These are phyloP conservation scores for Potamarius usumacintae DNA, from an alignment of 2,113 vertebrate genomes.

Conservation along the genomic window DNA sequence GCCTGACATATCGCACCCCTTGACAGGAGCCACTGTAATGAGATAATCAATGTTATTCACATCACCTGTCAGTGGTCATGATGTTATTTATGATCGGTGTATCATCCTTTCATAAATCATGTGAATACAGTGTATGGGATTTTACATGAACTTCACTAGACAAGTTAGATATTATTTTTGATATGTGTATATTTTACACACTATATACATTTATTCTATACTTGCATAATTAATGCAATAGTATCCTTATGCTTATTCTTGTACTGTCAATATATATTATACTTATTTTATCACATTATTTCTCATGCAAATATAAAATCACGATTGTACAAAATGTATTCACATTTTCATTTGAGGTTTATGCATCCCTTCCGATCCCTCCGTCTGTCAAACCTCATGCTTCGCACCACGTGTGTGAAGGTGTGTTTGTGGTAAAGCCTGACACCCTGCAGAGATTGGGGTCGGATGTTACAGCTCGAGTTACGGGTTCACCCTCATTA, in stretches of 20 bases:
- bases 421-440: constrained; percentile 22
- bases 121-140: no score
- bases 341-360: background rate
- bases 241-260: no score
- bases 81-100: no score
- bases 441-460: constrained; percentile 30
- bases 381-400: background rate
- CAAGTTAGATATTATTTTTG: background rate
- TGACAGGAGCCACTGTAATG: no score
- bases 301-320: background rate
- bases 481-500: constrained; percentile 54
- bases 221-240: no score
- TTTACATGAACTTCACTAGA: background rate
- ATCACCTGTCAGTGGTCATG: no score
- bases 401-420: constrained; percentile 16
- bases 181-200: background rate
- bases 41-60: no score
- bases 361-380: background rate
- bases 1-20: no score
- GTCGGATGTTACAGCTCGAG: constrained; percentile 50
- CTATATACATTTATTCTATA: background rate
- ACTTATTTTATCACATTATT: no score
- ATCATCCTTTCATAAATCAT: no score
- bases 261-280: no score
- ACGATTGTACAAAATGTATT: background rate